A percentile compares a stretch with the other conserved stretches of the same genome.
phyloP scores from a whole-genome alignment of 1,140 invertebrate species.

The Diploscapter pachys region DNA sequence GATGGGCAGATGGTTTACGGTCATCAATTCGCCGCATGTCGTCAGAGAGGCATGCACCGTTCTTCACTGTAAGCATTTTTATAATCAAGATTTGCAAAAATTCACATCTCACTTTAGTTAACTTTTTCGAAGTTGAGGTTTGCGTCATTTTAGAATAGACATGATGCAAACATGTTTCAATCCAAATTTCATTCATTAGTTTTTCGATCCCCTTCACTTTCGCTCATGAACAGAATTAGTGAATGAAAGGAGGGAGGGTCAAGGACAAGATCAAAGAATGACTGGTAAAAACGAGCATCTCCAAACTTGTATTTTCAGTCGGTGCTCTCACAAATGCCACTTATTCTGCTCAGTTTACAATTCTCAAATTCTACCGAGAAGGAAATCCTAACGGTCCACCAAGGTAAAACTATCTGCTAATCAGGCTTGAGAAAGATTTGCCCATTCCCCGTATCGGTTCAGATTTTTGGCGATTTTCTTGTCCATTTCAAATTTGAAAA shows the following conservation, averaged over 20 bases:
- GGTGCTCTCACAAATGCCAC: slow-evolving; percentile 58
- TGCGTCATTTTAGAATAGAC: neutral
- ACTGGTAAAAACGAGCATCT: too few relatives aligned
- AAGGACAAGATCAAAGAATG: too few relatives aligned
- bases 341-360: slow-evolving; percentile 58
- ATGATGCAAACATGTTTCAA: slow-evolving; percentile 7
- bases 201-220: neutral
- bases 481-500: too few relatives aligned
- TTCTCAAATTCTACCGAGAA: slow-evolving; percentile 58
- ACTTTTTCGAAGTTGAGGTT: slow-evolving; percentile 25
- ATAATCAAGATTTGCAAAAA: neutral
- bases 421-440: too few relatives aligned
- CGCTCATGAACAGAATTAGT: neutral
- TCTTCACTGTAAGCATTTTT: slow-evolving; percentile 49
- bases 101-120: neutral
- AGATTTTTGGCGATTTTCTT: too few relatives aligned
- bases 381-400: slow-evolving; percentile 57
- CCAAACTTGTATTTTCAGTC: slow-evolving; percentile 40
- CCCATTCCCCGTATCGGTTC: too few relatives aligned
- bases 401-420: neutral
- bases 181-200: neutral
- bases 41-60: slow-evolving; percentile 59
- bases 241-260: too few relatives aligned
- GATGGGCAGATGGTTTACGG: slow-evolving; percentile 59
- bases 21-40: slow-evolving; percentile 58